Conservation (phyloP, 2,797 vertebrate species). For the Meriones psammophilus region DNA sequence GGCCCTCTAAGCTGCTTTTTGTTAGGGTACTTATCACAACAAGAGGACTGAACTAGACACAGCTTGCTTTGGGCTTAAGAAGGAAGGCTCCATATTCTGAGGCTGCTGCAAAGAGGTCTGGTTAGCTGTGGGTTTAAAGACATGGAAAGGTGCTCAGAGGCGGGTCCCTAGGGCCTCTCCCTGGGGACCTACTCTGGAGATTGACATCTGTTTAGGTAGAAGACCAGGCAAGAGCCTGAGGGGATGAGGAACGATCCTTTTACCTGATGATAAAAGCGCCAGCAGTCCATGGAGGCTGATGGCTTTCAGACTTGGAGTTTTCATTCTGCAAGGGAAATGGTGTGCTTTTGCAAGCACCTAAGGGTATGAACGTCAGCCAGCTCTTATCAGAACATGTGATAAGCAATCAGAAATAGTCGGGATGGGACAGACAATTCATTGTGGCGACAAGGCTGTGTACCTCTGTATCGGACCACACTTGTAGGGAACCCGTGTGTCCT, state of each 20-base stretch:
- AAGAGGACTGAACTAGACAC: not conserved
- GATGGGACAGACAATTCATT: not conserved
- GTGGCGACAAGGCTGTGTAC: not conserved
- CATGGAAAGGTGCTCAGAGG: not conserved
- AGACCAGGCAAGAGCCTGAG: not conserved
- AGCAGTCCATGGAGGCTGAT: fast-evolving
- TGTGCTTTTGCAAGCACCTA: not conserved
- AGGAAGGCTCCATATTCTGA: not conserved
- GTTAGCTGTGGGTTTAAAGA: not conserved
- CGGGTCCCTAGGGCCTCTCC: not conserved
- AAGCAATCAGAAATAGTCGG: not conserved
- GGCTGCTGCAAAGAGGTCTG: not conserved
- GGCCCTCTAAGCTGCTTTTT: not conserved
- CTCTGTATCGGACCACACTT: not conserved
- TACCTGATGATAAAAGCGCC: not conserved
- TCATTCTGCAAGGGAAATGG: not conserved
- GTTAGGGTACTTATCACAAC: not conserved
- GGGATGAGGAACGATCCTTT: not conserved
- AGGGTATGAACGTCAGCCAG: not conserved
- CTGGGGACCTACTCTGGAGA: not conserved
- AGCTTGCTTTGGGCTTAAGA: not conserved
- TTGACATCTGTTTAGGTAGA: not conserved
- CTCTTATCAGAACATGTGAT: not conserved
- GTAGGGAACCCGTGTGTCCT: not conserved
- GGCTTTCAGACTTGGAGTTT: not conserved